phyloP scores from a whole-genome alignment of 2,888 invertebrate genomes.

The Drosophila antonietae region DNA sequence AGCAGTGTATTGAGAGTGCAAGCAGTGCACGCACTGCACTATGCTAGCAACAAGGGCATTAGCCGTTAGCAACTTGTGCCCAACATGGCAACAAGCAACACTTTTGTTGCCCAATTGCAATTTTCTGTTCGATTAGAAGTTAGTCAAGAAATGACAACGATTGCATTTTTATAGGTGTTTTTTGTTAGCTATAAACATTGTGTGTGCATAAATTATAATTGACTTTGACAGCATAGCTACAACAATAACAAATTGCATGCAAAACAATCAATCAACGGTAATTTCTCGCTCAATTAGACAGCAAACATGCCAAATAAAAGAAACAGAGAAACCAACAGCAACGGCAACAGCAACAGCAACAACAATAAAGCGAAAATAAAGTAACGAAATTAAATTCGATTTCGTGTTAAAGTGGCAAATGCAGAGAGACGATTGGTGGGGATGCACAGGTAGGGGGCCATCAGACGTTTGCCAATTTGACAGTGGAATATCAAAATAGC shows the following conservation, averaged over 20 bases:
- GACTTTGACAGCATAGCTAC: conserved; percentile 31
- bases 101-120: conserved; percentile 2
- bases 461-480: conserved; percentile 71
- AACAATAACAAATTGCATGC: conserved; percentile 69
- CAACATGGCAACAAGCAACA: conserved; percentile 18
- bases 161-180: not conserved
- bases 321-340: conserved; percentile 38
- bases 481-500: conserved; percentile 68
- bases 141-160: not conserved
- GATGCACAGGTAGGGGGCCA: conserved; percentile 1
- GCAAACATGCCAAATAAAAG: conserved; percentile 71
- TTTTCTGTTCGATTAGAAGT: conserved; percentile 1
- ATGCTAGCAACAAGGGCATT: not conserved
- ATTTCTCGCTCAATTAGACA: conserved; percentile 84
- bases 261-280: conserved; percentile 83
- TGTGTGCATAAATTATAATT: conserved; percentile 12
- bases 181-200: conserved; percentile 1
- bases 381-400: conserved; percentile 73
- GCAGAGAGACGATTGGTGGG: conserved; percentile 10
- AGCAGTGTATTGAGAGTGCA: conserved; percentile 33
- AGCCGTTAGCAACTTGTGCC: conserved; percentile 19
- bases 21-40: conserved; percentile 33
- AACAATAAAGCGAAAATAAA: conserved; percentile 37
- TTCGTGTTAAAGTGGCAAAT: conserved; percentile 77
- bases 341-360: conserved; percentile 5